These are phyloP conservation scores for Ailurus styani DNA, from an alignment of 2,113 vertebrate genomes.

Conservation along the genomic window DNA sequence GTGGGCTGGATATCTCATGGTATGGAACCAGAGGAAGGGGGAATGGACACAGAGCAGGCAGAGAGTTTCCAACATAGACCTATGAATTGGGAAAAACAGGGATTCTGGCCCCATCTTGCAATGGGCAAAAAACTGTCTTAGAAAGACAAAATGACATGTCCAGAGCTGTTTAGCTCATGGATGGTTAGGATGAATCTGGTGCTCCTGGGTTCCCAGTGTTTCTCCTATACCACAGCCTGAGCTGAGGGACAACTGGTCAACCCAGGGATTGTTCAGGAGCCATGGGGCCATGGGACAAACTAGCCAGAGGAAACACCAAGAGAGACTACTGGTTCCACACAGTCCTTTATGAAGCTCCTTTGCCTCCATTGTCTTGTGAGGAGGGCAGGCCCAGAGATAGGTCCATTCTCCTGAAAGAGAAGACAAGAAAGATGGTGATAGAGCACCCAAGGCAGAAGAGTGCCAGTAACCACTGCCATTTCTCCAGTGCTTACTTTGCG, in stretches of 20 bases:
- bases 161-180: background rate
- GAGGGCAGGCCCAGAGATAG: background rate
- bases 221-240: background rate
- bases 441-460: background rate
- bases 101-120: background rate
- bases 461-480: fast-evolving
- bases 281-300: background rate
- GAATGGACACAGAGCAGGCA: background rate
- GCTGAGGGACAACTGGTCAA: background rate
- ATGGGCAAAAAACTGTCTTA: background rate
- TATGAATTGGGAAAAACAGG: background rate
- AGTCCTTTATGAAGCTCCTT: background rate
- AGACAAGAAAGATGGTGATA: background rate
- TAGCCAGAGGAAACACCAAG: background rate
- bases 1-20: background rate
- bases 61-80: background rate
- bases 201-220: background rate
- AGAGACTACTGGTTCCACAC: background rate
- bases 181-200: background rate
- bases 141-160: background rate
- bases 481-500: background rate
- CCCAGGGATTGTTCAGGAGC: background rate
- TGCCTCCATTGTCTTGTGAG: background rate
- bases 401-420: background rate
- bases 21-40: background rate